Conservation (phyloP, 53 echinoderm and acorn worm species). For the Crossaster papposus region DNA sequence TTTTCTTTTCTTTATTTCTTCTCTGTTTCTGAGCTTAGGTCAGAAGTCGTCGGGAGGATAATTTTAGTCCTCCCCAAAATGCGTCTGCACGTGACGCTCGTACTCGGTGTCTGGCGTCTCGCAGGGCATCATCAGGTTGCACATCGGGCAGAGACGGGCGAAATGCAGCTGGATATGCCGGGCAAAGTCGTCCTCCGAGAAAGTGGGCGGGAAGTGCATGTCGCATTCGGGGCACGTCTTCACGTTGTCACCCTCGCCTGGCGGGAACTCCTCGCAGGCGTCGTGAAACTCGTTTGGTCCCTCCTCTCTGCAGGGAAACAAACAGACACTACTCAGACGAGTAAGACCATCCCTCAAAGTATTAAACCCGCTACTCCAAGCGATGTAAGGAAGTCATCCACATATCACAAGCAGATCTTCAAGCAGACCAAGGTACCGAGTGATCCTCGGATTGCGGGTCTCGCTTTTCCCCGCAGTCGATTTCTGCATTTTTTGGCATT, state of each 20-base stretch:
- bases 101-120: constrained; percentile 53
- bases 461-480: too few relatives aligned
- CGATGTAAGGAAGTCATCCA: background rate
- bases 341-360: background rate
- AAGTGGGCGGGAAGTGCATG: constrained; percentile 73
- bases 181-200: constrained; percentile 77
- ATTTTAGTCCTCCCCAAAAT: constrained; percentile 54
- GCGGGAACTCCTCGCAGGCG: constrained; percentile 66
- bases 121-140: constrained; percentile 65
- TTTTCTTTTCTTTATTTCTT: too few relatives aligned
- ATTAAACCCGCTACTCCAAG: background rate
- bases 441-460: too few relatives aligned
- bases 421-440: too few relatives aligned
- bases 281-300: constrained; percentile 66
- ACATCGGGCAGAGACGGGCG: constrained; percentile 80
- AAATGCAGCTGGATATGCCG: constrained; percentile 84
- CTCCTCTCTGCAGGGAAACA: constrained; percentile 51
- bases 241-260: constrained; percentile 38
- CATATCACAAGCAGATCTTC: too few relatives aligned
- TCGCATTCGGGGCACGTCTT: constrained; percentile 82
- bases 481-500: too few relatives aligned
- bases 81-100: constrained; percentile 59
- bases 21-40: background rate
- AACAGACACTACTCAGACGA: background rate
- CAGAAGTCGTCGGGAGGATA: background rate